These are phyloP conservation scores for Anarrhichthys ocellatus DNA, from an alignment of 2,113 vertebrate genomes.

Conservation along the genomic window DNA sequence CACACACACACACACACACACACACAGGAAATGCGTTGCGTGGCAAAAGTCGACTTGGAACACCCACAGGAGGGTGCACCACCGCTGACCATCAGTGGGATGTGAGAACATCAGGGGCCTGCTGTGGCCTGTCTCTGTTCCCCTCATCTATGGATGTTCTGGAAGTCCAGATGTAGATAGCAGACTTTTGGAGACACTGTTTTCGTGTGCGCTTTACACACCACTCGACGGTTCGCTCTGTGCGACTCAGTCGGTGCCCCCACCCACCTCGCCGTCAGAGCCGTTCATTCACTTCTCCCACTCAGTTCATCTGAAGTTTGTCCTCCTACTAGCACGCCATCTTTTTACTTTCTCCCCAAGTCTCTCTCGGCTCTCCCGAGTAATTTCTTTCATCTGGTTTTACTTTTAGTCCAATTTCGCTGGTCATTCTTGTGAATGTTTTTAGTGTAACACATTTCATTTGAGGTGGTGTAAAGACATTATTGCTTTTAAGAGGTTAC, in stretches of 20 bases:
- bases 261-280: slow-evolving; percentile 28
- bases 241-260: slow-evolving; percentile 46
- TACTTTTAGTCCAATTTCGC: slow-evolving; percentile 34
- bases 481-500: slow-evolving; percentile 13
- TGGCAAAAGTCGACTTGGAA: slow-evolving; percentile 1
- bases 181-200: slow-evolving; percentile 58
- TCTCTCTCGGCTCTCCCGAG: slow-evolving; percentile 2
- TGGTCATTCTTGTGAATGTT: slow-evolving; percentile 8
- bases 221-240: slow-evolving; percentile 33
- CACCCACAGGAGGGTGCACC: slow-evolving; percentile 29
- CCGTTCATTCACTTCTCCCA: slow-evolving; percentile 50
- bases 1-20: neutral
- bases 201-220: slow-evolving; percentile 32
- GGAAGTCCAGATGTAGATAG: slow-evolving; percentile 62
- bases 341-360: slow-evolving; percentile 18
- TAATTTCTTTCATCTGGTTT: slow-evolving; percentile 42
- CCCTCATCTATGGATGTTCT: slow-evolving; percentile 56
- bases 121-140: slow-evolving; percentile 64
- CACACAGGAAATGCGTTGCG: slow-evolving; percentile 14
- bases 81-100: slow-evolving; percentile 56
- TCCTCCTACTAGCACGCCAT: slow-evolving; percentile 42
- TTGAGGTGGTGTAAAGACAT: neutral
- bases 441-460: slow-evolving; percentile 8
- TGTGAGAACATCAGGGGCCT: slow-evolving; percentile 70
- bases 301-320: slow-evolving; percentile 58